Conservation (phyloP, 64 coral and sea anemone genomes). For the Astreopora myriophthalma region DNA sequence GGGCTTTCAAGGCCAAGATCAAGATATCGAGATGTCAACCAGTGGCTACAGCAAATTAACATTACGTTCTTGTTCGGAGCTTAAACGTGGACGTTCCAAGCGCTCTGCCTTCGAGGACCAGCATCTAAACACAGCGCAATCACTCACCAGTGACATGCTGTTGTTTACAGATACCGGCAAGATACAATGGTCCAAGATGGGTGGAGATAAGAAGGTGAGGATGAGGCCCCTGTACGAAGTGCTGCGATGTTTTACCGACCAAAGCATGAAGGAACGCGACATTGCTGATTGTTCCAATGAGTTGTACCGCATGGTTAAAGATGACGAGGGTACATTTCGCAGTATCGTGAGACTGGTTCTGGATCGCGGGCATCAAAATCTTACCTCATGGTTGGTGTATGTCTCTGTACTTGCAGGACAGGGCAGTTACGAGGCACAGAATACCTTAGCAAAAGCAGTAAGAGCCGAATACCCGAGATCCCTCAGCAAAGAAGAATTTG, state of each 20-base stretch:
- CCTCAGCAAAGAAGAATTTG: constrained; percentile 77
- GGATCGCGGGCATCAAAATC: constrained; percentile 76
- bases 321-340: constrained; percentile 36
- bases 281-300: constrained; percentile 82
- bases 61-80: constrained; percentile 21
- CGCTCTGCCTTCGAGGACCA: not conserved
- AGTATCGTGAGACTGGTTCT: constrained; percentile 66
- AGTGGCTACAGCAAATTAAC: constrained; percentile 68
- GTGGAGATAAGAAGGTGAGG: constrained; percentile 68
- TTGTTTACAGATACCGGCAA: constrained; percentile 74
- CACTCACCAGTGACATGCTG: constrained; percentile 37
- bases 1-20: constrained; percentile 26
- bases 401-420: constrained; percentile 67
- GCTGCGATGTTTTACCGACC: constrained; percentile 87
- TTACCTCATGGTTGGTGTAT: constrained; percentile 82
- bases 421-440: constrained; percentile 75
- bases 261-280: constrained; percentile 71
- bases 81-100: not conserved
- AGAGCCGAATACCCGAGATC: constrained; percentile 48
- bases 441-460: constrained; percentile 66
- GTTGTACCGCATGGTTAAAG: constrained; percentile 72
- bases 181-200: constrained; percentile 79
- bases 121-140: not conserved
- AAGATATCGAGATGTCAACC: constrained; percentile 72
- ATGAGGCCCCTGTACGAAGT: constrained; percentile 74